Evolutionary conservation across 2,797 vertebrate genomes (phyloP), one percentile per base, ranked within the genome.

Genomic region (Adelosebastes latens): DNA sequence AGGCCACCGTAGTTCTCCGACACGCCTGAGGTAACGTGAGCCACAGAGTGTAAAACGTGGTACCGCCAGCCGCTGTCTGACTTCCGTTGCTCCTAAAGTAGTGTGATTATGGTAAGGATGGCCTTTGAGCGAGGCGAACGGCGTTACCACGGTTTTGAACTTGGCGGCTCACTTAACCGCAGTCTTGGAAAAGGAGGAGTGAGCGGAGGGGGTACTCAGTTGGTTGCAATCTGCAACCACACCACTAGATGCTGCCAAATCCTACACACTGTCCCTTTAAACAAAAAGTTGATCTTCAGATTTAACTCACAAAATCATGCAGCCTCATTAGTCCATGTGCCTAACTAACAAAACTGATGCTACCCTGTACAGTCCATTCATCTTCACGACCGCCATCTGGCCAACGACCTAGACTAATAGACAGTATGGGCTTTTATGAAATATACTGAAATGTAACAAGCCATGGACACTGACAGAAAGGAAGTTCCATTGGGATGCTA

Each of bases 301-400:
- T 56, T 32, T 13, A 29, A 64, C 62, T 42, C 42, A 66, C 27
- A 68, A 53, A 68, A 68, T 32, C 20, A 32, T 31, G 49, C 29
- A 53, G 29, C 49, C n/a, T 55, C 13, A 32, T 32, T 34, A n/a
- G 5, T 69, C 52, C n/a, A 34, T 18, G 20, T 14, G 5, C 29
- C 25, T 42, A 42, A 66, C 73, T 75, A 52, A 22, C n/a, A 53
- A 49, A 49, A n/a, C 52, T 53, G 52, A 53, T 53, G n/a, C 0
- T 1, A 2, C 52, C 34, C 46, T 60, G 61, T 76, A 61, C 65
- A 81, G 69, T 79, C 74, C 67, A 85, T 90, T 87, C 61, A 83
- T 88, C 77, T 82, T 85, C 61, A 55, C 88, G 80, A 78, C 81
- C 84, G 81, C 79, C 75, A 80, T 88, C 84, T 92, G 90, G 85